phyloP scores from a whole-genome alignment of 1,140 invertebrate genomes.

The Drosophila ambigua region DNA sequence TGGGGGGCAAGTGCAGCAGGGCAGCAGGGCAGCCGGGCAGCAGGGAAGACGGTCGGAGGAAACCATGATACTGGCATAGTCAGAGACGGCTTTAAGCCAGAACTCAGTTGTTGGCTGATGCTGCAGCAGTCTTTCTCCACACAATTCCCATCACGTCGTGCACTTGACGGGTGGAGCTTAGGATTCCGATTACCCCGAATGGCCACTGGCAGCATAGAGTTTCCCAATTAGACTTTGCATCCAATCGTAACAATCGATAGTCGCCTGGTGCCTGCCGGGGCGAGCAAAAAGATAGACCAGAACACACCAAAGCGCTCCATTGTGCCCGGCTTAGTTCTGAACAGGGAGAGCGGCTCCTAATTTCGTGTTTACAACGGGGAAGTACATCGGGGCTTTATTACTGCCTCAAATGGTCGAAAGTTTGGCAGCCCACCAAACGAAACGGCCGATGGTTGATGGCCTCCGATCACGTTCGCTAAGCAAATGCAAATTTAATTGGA shows the following conservation, averaged over 20 bases:
- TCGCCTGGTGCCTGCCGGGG: slow-evolving; percentile 7
- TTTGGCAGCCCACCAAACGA: slow-evolving; percentile 18
- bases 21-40: slow-evolving; percentile 46
- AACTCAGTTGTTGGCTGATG: slow-evolving; percentile 4
- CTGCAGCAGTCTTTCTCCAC: not conserved
- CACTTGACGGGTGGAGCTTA: not conserved
- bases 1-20: slow-evolving; percentile 17
- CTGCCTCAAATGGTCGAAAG: slow-evolving; percentile 18
- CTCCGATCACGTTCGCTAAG: slow-evolving; percentile 40
- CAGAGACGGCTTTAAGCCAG: slow-evolving; percentile 21
- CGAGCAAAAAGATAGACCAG: not conserved
- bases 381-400: slow-evolving; percentile 26
- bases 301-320: not conserved
- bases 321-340: not conserved
- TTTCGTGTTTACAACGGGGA: slow-evolving; percentile 18
- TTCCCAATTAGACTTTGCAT: slow-evolving; percentile 24
- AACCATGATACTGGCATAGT: slow-evolving; percentile 3
- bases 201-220: not conserved
- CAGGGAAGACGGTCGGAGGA: slow-evolving; percentile 32
- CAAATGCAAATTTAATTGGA: slow-evolving; percentile 69
- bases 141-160: not conserved
- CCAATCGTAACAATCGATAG: slow-evolving; percentile 18
- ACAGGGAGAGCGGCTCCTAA: slow-evolving; percentile 7
- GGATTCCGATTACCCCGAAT: slow-evolving; percentile 1
- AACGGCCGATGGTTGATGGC: slow-evolving; percentile 37